These are phyloP conservation scores for Dendrolimus houi DNA, from an alignment of 2,888 invertebrate genomes.

Conservation along the genomic window DNA sequence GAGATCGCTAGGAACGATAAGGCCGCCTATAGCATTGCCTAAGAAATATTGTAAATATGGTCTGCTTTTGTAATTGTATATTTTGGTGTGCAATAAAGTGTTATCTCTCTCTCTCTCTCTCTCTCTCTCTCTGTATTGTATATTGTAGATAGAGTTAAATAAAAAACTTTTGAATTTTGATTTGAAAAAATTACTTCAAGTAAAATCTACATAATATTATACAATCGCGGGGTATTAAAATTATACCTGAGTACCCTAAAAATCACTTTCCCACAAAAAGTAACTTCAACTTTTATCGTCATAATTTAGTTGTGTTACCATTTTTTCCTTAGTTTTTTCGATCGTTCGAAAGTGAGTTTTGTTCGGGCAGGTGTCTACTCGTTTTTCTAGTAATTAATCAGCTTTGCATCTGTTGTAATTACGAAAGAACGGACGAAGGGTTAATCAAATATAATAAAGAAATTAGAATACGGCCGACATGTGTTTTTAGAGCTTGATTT, in stretches of 20 bases:
- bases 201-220: no score
- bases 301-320: not conserved
- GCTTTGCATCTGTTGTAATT: slow-evolving; percentile 69
- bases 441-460: slow-evolving; percentile 75
- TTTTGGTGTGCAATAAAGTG: no score
- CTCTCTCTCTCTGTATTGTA: no score
- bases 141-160: no score
- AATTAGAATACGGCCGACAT: slow-evolving; percentile 59
- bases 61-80: no score
- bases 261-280: slow-evolving; percentile 15
- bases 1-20: no score
- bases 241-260: not conserved
- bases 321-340: slow-evolving; percentile 17
- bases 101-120: no score
- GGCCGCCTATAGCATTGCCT: no score
- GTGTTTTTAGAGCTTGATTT: slow-evolving; percentile 30
- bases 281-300: not conserved
- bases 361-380: slow-evolving; percentile 52
- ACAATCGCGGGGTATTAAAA: no score
- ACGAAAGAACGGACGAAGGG: slow-evolving; percentile 56
- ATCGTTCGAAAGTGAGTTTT: slow-evolving; percentile 61
- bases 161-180: no score
- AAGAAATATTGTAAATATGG: no score
- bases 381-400: slow-evolving; percentile 71
- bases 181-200: no score